Evolutionary conservation across 2,113 vertebrate species (phyloP).

Genomic region (Corythaeola cristata): DNA sequence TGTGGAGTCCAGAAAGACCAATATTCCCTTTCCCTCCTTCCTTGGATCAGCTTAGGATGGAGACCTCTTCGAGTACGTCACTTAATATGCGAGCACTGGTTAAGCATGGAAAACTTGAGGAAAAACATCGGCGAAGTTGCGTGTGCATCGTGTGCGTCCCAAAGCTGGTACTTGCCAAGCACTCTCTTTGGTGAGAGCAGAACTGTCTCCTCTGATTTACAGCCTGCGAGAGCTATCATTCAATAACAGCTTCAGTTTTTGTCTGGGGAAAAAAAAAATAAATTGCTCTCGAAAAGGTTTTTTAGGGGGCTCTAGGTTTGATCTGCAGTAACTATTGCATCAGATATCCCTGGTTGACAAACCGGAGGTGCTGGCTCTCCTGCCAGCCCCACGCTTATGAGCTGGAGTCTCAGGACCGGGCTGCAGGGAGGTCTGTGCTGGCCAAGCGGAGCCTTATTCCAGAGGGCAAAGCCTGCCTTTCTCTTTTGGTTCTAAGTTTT

Average conservation of each 20-base stretch:
- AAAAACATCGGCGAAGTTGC: neutral
- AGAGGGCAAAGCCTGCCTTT: neutral
- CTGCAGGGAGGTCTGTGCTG: neutral
- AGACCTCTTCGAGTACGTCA: accelerated
- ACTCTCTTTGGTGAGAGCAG: neutral
- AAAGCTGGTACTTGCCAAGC: neutral
- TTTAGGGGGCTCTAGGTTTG: neutral
- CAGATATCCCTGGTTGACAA: neutral
- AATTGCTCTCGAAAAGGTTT: neutral
- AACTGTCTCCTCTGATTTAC: neutral
- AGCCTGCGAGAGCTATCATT: neutral
- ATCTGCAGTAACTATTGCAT: neutral
- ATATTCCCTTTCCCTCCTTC: neutral
- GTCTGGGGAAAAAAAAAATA: accelerated
- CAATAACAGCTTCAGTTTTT: neutral
- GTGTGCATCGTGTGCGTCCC: accelerated
- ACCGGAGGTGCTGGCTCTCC: neutral
- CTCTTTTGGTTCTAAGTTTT: neutral
- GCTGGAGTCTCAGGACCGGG: accelerated
- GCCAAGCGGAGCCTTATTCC: neutral
- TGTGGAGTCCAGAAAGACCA: neutral
- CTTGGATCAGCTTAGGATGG: neutral
- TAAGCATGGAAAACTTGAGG: neutral
- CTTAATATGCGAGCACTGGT: neutral
- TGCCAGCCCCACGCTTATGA: accelerated